Evolutionary conservation across 2,888 invertebrate species (phyloP), one percentile per base, ranked within the genome.

Genomic region (Drosophila fungiperda): DNA sequence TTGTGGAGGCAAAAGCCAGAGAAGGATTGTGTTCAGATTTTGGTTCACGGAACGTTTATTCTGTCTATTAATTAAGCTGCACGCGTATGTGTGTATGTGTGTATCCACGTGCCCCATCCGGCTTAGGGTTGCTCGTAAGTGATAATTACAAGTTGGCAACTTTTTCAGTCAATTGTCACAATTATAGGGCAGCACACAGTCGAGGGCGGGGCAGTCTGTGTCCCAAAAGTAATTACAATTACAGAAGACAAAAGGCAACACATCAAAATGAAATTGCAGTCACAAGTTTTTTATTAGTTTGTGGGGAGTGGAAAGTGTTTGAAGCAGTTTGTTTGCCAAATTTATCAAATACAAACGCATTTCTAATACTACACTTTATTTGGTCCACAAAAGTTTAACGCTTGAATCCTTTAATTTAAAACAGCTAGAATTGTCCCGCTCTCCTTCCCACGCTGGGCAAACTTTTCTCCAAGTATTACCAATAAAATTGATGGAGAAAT

Each of bases 31-130:
- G 73, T 73, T 64, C 70, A 72, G 83, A 77, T 72, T 73, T 69
- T 72, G 75, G 80, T 70, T 73, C 67, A 60, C 60, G 78, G 68
- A 74, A 76, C 80, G 79, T 77, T 78, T 82, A 85, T 74, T 75
- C 82, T 89, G 86, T 85, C 88, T 87, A 91, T 91, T 91, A 91
- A 90, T 91, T 91, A 90, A 88, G 72, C 87, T 75, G 73, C 65
- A 42, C 57, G 40, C 42, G 58, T 48, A 38, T 36, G 52, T 42
- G 32, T 29, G 36, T 38, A 20, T 36, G 36, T 35, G 71, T 68
- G 52, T 63, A 53, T 64, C 23, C 17, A 32, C 20, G 54, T 36
- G 5, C 48, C 53, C 60, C 42, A 15, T 29, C 57, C 52, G 67
- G 40, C 59, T 68, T 76, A 52, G 63, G 54, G 60, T 50, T 76